Base-by-base conservation (phyloP, 2,113 vertebrate genomes). In the Aspidoscelis tigris region DNA sequence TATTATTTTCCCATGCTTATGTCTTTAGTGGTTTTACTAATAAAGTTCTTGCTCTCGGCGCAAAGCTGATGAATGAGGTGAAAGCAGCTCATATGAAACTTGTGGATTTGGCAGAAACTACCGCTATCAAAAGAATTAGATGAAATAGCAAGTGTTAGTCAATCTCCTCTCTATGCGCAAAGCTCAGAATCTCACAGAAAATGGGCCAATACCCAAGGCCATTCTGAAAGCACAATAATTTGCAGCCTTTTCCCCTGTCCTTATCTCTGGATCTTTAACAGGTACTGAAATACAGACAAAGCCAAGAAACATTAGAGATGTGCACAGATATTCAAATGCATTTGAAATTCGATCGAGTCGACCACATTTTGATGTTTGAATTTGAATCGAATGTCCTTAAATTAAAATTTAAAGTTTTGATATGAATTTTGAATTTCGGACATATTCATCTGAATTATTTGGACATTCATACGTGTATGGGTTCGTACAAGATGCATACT, bases 51-150 rank as follows among this genome's bases (percentile, higher is more conserved):
- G 43, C 73, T 82, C 81, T n/a, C 12, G 61, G 81, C 58, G 66
- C 41, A 26, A 74, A 43, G 53, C 22, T 61, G 55, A 82, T 39
- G 47, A 75, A 82, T 75, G 33, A 74, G 50, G 47, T 82, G 41
- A 61, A 75, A 61, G 21, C 8, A 65, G 50, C 3, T 65, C 5
- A 4, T 50, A 14, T 82, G 64, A 47, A 74, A 65, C 64, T 65
- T 75, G 71, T 65, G 61, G 81, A 22, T 53, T 83, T 76, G 64
- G 72, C 72, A 76, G 81, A 83, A 76, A 66, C 81, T 33, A n/a
- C 72, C 12, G 10, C 20, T 77, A 58, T 77, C 53, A 9, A 33
- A 58, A 43, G 55, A 77, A 39, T 21, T 3, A 33, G 55, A 33
- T 55, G 43, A 72, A 70, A 10, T n/a, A 14, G 39, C 26, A 69